Evolutionary conservation across 2,888 invertebrate genomes (phyloP).

Genomic region (Nomada ferruginata): DNA sequence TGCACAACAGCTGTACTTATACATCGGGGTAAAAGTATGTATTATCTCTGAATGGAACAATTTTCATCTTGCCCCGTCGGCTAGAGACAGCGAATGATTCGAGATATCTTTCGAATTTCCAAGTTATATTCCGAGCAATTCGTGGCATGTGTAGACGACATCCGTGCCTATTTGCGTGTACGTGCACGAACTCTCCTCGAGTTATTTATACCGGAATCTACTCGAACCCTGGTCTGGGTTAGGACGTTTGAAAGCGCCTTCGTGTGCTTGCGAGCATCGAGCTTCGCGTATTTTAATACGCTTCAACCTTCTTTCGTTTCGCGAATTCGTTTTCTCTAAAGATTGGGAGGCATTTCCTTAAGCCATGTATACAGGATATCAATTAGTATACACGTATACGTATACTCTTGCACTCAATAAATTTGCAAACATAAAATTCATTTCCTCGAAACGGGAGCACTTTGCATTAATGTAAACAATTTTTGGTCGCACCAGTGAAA

Average conservation of each 20-base stretch:
- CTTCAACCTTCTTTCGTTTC: constrained; percentile 28
- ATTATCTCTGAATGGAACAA: neutral
- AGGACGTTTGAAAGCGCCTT: constrained; percentile 25
- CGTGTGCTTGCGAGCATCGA: constrained; percentile 11
- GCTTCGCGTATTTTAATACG: constrained; percentile 48
- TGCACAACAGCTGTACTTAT: neutral
- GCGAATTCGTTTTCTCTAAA: neutral
- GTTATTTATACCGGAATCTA: constrained; percentile 77
- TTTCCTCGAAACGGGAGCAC: no score
- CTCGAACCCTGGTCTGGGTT: constrained; percentile 46
- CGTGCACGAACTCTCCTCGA: constrained; percentile 62
- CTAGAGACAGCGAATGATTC: neutral
- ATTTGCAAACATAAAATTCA: no score
- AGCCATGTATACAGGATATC: no score
- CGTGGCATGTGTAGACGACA: constrained; percentile 1
- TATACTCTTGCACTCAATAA: no score
- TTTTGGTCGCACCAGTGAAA: no score
- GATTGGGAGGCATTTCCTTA: neutral
- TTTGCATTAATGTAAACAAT: neutral
- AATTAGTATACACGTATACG: no score
- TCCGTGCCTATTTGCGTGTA: constrained; percentile 38
- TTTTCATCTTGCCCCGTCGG: neutral
- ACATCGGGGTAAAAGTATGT: neutral
- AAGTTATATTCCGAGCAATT: neutral
- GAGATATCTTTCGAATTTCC: neutral